A percentile compares a stretch with the other conserved stretches of the same genome.
These are phyloP conservation scores for Calephelis nemesis DNA, from an alignment of 1,140 invertebrate species.

Conservation along the genomic window DNA sequence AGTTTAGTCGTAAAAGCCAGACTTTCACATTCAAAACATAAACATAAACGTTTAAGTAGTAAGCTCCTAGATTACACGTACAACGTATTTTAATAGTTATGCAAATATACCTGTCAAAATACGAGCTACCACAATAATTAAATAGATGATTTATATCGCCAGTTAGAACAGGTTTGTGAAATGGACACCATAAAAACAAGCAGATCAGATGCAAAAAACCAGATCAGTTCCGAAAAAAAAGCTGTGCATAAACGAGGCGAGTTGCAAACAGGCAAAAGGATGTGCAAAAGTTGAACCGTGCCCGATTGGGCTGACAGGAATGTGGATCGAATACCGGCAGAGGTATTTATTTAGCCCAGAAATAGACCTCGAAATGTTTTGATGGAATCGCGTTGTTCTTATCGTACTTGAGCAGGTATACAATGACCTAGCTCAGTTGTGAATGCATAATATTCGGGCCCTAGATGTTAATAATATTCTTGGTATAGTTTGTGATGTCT, in stretches of 20 bases:
- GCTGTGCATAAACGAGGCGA: conserved; percentile 53
- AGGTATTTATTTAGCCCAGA: conserved; percentile 49
- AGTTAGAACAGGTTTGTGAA: conserved; percentile 1
- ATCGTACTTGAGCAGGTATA: conserved; percentile 5
- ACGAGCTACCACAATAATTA: conserved; percentile 6
- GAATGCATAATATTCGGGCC: neutral
- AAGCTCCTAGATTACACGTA: neutral
- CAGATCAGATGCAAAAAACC: conserved; percentile 43
- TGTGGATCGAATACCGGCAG: conserved; percentile 57
- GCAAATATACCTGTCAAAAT: conserved; percentile 13
- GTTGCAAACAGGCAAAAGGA: conserved; percentile 62
- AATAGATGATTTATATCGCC: neutral
- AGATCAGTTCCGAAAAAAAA: conserved; percentile 51
- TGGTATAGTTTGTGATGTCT: too few species aligned
- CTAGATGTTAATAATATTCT: too few species aligned
- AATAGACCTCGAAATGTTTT: conserved; percentile 40
- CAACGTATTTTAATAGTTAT: conserved; percentile 9
- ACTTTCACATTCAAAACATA: too few species aligned
- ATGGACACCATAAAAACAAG: conserved; percentile 25
- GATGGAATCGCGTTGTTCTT: conserved; percentile 26
- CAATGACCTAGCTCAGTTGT: conserved; percentile 1
- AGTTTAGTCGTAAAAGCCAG: too few species aligned
- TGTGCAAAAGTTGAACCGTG: conserved; percentile 66
- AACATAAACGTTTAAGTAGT: neutral
- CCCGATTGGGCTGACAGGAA: conserved; percentile 52